These are phyloP conservation scores for Scolopax rusticola DNA, from an alignment of 2,797 vertebrate genomes.

Conservation along the genomic window DNA sequence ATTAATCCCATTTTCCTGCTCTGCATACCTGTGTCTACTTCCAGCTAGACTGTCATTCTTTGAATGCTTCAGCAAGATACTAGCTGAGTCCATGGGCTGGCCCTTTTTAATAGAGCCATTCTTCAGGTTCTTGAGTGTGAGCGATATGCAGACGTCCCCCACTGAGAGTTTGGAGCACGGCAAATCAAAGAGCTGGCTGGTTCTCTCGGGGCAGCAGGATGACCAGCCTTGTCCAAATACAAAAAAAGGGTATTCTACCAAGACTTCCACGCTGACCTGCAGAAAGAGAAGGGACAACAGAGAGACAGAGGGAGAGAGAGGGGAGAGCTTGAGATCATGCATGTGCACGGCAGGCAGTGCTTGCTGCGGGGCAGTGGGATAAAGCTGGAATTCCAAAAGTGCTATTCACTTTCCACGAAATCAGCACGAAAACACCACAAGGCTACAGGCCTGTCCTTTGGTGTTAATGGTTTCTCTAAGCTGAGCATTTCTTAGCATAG, in stretches of 20 bases:
- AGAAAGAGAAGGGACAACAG: conserved; percentile 43
- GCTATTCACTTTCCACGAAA: not conserved
- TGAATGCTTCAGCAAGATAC: conserved; percentile 88
- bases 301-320: conserved; percentile 32
- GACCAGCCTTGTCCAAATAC: conserved; percentile 99
- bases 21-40: conserved; percentile 84
- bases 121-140: conserved; percentile 96
- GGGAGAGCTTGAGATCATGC: conserved; percentile 10
- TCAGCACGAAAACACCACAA: not conserved
- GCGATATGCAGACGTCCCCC: conserved; percentile 98
- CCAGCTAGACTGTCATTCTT: conserved; percentile 83
- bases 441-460: not conserved
- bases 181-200: conserved; percentile 96
- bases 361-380: not conserved
- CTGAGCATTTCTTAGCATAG: not conserved
- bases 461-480: not conserved
- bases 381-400: not conserved
- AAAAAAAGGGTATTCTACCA: conserved; percentile 98
- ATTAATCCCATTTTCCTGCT: conserved; percentile 93
- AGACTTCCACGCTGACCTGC: conserved; percentile 97
- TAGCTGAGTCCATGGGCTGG: conserved; percentile 86
- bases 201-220: conserved; percentile 96
- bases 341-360: rapidly evolving
- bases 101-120: conserved; percentile 96
- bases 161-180: conserved; percentile 97